Evolutionary conservation across 2,888 invertebrate species (phyloP).

Genomic region (Tipula unca): DNA sequence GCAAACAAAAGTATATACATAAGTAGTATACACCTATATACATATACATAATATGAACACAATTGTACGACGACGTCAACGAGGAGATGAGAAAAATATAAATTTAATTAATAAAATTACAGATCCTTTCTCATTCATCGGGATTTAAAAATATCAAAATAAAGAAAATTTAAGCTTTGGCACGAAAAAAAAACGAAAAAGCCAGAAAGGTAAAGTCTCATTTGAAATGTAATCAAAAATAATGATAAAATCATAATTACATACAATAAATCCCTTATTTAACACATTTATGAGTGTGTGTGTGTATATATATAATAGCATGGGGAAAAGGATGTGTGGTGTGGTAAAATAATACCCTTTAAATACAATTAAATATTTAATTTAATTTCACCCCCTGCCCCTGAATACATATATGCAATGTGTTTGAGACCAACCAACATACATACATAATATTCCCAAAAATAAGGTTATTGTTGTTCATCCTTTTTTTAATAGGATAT

Average conservation of each 20-base stretch:
- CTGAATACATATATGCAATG: neutral
- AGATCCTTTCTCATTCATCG: neutral
- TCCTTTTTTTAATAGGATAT: neutral
- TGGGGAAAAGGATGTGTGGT: neutral
- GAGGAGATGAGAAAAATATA: too few species aligned
- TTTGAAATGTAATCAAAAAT: neutral
- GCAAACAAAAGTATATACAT: neutral
- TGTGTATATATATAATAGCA: neutral
- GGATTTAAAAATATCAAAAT: neutral
- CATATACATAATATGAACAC: neutral
- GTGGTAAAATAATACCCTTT: neutral
- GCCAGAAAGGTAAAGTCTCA: neutral
- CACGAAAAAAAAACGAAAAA: too few species aligned
- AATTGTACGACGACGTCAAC: neutral
- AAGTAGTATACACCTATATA: neutral
- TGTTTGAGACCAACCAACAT: neutral
- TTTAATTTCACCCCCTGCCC: neutral
- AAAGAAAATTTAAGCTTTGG: neutral
- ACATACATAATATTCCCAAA: neutral
- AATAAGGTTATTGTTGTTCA: neutral
- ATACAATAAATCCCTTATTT: neutral
- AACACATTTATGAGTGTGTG: neutral
- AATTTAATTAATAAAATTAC: neutral
- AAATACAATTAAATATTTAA: constrained; percentile 3
- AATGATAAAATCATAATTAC: neutral